A percentile compares a stretch with the other conserved stretches of the same genome.
These are phyloP conservation scores for Camelus dromedarius DNA, from an alignment of 2,113 vertebrate genomes.

Conservation along the genomic window DNA sequence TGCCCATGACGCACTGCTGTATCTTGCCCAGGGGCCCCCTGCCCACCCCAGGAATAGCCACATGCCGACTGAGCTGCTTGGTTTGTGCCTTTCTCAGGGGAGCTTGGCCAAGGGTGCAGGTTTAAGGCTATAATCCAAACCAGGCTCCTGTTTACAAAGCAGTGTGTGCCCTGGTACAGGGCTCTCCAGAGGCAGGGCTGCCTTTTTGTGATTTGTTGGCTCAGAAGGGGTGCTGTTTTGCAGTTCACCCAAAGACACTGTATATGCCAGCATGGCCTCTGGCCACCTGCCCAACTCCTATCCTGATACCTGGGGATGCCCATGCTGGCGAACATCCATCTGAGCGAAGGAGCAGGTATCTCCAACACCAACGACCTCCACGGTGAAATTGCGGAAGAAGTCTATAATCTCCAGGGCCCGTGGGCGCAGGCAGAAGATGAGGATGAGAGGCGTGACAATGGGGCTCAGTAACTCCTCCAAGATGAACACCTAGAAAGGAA, in stretches of 20 bases:
- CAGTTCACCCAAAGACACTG: background rate
- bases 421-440: slow-evolving; percentile 96
- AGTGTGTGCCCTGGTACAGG: background rate
- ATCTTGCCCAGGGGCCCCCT: background rate
- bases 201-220: background rate
- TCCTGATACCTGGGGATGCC: slow-evolving; percentile 94
- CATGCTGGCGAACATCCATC: slow-evolving; percentile 99
- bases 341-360: slow-evolving; percentile 99
- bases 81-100: slow-evolving; percentile 15
- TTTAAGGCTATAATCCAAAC: slow-evolving; percentile 30
- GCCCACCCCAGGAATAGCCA: background rate
- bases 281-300: background rate
- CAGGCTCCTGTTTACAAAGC: background rate
- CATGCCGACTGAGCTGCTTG: background rate
- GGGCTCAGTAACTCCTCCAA: slow-evolving; percentile 97
- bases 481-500: slow-evolving; percentile 93
- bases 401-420: slow-evolving; percentile 99
- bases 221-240: background rate
- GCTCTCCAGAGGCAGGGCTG: background rate
- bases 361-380: slow-evolving; percentile 97
- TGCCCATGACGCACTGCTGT: background rate
- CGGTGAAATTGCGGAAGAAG: slow-evolving; percentile 98
- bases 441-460: slow-evolving; percentile 97
- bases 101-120: background rate
- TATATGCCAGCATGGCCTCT: background rate